Conservation (phyloP, 2,888 invertebrate genomes). For the Proisotoma minuta region DNA sequence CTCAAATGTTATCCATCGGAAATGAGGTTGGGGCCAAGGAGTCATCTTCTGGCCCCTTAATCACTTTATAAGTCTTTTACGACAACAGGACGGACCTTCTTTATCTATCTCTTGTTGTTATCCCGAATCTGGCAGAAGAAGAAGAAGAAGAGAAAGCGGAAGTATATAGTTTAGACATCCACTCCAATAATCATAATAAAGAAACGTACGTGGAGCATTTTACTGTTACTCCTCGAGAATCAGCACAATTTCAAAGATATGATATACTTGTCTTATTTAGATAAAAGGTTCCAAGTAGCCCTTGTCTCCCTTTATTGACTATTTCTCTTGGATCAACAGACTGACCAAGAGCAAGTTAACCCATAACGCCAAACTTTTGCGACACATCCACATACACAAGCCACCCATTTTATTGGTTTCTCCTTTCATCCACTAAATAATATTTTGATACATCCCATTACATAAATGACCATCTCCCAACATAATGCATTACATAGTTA, state of each 20-base stretch:
- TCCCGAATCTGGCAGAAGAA: no score
- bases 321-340: slow-evolving; percentile 36
- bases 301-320: slow-evolving; percentile 37
- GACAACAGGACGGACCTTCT: slow-evolving; percentile 19
- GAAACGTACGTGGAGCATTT: not conserved
- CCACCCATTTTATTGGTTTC: slow-evolving; percentile 30
- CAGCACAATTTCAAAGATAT: slow-evolving; percentile 26
- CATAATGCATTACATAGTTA: not conserved
- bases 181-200: not conserved
- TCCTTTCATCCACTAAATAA: slow-evolving; percentile 18
- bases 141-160: not conserved
- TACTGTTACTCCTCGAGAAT: slow-evolving; percentile 17
- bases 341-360: slow-evolving; percentile 40
- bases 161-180: not conserved
- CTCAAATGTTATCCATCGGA: slow-evolving; percentile 44
- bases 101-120: not conserved
- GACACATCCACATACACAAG: slow-evolving; percentile 33
- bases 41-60: slow-evolving; percentile 12
- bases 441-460: slow-evolving; percentile 24
- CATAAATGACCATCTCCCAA: slow-evolving; percentile 1
- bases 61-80: slow-evolving; percentile 17
- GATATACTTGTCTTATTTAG: slow-evolving; percentile 45
- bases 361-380: slow-evolving; percentile 39
- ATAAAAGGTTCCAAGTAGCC: slow-evolving; percentile 45
- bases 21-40: slow-evolving; percentile 32